Conservation (phyloP, 2,888 invertebrate genomes). For the Crematogaster levior region DNA sequence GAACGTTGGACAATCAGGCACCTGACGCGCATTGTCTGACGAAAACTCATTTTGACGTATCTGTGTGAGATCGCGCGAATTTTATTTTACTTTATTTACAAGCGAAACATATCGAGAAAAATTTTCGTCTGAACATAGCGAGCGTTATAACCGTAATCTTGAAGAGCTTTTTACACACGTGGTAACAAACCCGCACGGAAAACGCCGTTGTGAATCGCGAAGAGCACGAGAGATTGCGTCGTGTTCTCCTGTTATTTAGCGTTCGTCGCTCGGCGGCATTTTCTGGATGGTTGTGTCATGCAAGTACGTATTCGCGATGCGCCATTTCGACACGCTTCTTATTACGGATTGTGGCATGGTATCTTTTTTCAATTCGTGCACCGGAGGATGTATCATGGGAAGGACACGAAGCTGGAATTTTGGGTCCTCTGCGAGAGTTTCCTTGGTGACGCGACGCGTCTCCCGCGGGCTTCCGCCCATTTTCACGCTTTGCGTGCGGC, state of each 20-base stretch:
- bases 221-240: conserved; percentile 24
- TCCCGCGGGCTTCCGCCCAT: conserved; percentile 64
- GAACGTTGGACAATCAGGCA: conserved; percentile 8
- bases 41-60: conserved; percentile 14
- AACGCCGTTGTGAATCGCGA: conserved; percentile 5
- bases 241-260: conserved; percentile 44
- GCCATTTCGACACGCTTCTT: conserved; percentile 54
- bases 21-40: conserved; percentile 17
- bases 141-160: conserved; percentile 30
- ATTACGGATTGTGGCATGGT: conserved; percentile 35
- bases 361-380: conserved; percentile 46
- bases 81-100: conserved; percentile 24
- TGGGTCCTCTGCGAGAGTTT: conserved; percentile 20
- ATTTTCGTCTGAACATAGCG: conserved; percentile 11
- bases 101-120: conserved; percentile 5
- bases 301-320: conserved; percentile 26
- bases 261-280: conserved; percentile 16
- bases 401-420: conserved; percentile 38
- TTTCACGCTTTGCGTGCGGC: conserved; percentile 63
- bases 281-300: conserved; percentile 34
- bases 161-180: conserved; percentile 15
- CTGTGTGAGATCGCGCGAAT: neutral
- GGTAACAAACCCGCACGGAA: conserved; percentile 4
- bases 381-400: conserved; percentile 6
- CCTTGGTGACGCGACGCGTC: conserved; percentile 8